phyloP scores from a whole-genome alignment of 2,113 vertebrate genomes.

The Rhinoptilus africanus region DNA sequence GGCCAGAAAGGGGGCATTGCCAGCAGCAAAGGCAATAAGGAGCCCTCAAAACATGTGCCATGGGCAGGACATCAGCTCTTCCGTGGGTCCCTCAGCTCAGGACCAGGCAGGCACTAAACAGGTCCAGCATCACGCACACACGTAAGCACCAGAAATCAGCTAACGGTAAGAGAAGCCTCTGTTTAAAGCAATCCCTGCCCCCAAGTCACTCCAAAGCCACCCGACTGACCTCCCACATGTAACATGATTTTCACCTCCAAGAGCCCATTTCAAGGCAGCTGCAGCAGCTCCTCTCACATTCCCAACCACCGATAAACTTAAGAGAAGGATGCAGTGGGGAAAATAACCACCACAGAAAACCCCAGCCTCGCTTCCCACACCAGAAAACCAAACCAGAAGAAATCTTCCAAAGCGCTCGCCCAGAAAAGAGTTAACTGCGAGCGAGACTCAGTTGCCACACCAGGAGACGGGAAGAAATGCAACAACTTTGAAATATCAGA shows the following conservation, averaged over 20 bases:
- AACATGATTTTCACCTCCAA: not conserved
- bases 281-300: not conserved
- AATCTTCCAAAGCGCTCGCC: not conserved
- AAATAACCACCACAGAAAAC: not conserved
- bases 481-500: slow-evolving; percentile 52
- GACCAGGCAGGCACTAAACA: not conserved
- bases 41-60: not conserved
- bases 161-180: not conserved
- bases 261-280: not conserved
- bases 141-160: not conserved
- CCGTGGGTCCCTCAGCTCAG: not conserved
- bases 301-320: not conserved
- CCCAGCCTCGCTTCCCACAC: not conserved
- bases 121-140: not conserved
- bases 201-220: not conserved
- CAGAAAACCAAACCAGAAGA: not conserved
- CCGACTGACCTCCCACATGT: not conserved
- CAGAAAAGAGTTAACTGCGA: slow-evolving; percentile 23
- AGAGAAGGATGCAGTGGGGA: not conserved
- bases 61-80: not conserved
- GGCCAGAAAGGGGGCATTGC: not conserved
- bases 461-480: slow-evolving; percentile 14
- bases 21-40: not conserved
- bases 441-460: not conserved
- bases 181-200: not conserved